Evolutionary conservation across 2,797 vertebrate genomes (phyloP).

Genomic region (Cossypha caffra): DNA sequence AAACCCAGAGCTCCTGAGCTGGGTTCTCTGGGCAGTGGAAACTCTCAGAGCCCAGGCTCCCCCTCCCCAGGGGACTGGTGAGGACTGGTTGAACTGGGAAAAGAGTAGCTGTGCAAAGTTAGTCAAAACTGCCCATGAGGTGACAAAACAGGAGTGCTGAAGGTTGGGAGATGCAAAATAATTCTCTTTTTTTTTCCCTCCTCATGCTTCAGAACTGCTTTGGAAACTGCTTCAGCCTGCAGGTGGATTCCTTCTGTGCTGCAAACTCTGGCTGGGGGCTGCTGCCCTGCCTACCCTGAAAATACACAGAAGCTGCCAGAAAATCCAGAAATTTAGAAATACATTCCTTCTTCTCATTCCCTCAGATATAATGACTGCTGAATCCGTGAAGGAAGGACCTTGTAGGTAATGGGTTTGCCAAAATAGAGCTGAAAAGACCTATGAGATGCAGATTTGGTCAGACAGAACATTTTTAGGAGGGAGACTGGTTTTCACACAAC

Average conservation of each 20-base stretch:
- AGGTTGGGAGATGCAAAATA: background rate
- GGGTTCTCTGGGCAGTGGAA: background rate
- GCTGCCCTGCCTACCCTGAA: background rate
- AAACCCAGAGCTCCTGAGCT: background rate
- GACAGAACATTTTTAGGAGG: background rate
- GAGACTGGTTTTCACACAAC: background rate
- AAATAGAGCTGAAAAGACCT: background rate
- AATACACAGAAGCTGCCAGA: background rate
- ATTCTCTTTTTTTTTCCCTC: fast-evolving
- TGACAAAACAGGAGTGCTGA: background rate
- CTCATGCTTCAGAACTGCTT: fast-evolving
- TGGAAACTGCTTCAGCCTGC: background rate
- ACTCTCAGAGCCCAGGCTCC: background rate
- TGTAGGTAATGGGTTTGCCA: background rate
- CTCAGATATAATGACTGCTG: background rate
- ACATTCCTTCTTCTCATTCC: background rate
- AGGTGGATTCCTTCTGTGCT: background rate
- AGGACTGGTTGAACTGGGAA: background rate
- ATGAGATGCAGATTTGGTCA: background rate
- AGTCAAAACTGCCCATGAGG: background rate
- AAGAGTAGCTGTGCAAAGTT: background rate
- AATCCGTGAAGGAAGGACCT: background rate
- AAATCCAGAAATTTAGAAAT: background rate
- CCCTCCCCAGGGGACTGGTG: fast-evolving
- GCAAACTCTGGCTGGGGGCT: background rate